Evolutionary conservation across 1,140 invertebrate genomes (phyloP), one percentile per base, ranked within the genome.

Genomic region (Lepidurus couesii): DNA sequence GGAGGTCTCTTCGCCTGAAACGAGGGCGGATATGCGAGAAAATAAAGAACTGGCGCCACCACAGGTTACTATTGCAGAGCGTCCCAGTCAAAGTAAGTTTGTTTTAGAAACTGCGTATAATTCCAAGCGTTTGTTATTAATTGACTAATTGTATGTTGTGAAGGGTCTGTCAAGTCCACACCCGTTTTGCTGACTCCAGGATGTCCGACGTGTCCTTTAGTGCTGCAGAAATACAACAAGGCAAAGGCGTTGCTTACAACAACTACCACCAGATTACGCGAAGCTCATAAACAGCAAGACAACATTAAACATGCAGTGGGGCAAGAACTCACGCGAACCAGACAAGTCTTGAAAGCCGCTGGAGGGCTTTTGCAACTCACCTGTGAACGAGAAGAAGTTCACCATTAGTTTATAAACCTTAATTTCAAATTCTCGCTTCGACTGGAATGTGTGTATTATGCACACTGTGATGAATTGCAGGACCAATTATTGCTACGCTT

Each of bases 1-100:
- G 42, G 78, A 79, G 75, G 42, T 44, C 47, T 42, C 78, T 43
- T 11, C 73, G 47, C 44, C 75, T 73, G 78, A 75, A 44, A 74
- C 43, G 74, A 47, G 42, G 24, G 21, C 47, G 9, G 44, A 11
- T 45, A 42, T 8, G 7, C 11, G 21, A 44, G 75, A 44, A 42
- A 47, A 44, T 11, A 45, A 47, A 24, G 34, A 47, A 24, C 42
- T 47, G 10, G 44, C 47, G 26, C 43, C 34, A 34, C 34, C 34
- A 34, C 34, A 4, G 2, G 4, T 34, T 77, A 77, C 42, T n/a
- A 8, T 21, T 44, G 44, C 34, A 13, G 43, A 44, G n/a, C 74
- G 43, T 26, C 24, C 13, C 16, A 75, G 34, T 75, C 43, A 75
- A 75, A 13, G 74, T 44, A 75, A 75, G 1, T 16, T 42, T 42